These are phyloP conservation scores for Genyomyrus donnyi DNA, from an alignment of 2,113 vertebrate species.

Conservation along the genomic window DNA sequence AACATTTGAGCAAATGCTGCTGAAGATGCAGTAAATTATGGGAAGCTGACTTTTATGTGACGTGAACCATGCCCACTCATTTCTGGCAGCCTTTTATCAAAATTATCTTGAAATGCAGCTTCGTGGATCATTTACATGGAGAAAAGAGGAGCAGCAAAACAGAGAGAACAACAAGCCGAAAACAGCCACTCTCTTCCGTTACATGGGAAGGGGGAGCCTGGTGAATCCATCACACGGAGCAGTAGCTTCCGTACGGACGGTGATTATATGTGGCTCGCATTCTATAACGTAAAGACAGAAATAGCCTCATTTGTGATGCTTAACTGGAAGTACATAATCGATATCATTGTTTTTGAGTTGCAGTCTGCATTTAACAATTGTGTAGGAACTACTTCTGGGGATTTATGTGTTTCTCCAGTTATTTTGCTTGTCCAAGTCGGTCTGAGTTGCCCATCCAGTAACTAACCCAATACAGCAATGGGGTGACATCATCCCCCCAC, in stretches of 20 bases:
- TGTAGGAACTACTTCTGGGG: background rate
- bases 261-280: background rate
- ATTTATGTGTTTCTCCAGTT: background rate
- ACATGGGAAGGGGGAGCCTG: background rate
- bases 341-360: background rate
- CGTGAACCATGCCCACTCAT: background rate
- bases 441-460: background rate
- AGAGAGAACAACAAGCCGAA: background rate
- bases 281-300: background rate
- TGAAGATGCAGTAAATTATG: background rate
- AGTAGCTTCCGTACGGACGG: background rate
- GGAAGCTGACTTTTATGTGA: background rate
- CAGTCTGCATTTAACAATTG: background rate
- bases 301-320: background rate
- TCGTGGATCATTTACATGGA: background rate
- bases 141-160: background rate
- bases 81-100: background rate
- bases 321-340: background rate
- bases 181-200: background rate
- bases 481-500: too few species aligned
- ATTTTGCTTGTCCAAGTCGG: background rate
- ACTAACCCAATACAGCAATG: background rate
- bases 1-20: background rate
- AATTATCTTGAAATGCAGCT: background rate
- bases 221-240: background rate